Base-by-base conservation (phyloP, 2,797 vertebrate genomes). In the Brotula barbata region DNA sequence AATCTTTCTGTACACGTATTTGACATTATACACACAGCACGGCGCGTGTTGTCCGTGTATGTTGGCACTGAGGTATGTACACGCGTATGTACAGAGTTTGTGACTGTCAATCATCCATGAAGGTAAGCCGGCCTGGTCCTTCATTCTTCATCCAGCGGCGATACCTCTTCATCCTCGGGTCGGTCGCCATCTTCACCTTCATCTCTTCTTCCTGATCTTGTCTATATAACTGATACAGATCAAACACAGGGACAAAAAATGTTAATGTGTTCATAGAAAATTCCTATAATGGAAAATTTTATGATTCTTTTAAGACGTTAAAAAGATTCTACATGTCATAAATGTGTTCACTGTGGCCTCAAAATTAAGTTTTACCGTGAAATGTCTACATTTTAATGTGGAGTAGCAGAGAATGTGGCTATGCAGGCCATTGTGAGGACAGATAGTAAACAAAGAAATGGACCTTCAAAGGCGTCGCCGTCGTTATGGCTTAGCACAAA, bases 101-200 rank as follows among this genome's bases (percentile, higher is more conserved):
- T 1, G 2, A 16, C 39, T 31, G 13, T 96, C 81, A 99, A 58
- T 99, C 97, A 23, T 99, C 96, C 12, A 89, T 85, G 73, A 99
- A 99, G 0, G 94, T 98, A 37, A 99, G 73, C 51, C 96, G 91
- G 5, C 96, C 95, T 0, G 96, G 96, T 1, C 97, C 96, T 85
- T 98, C 96, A 20, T 94, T 98, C 81, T 89, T 98, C 96, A 98
- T 96, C 97, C 96, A 99, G 15, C 96, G 89, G 7, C 97, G 89
- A 31, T 99, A 99, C 44, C 95, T 89, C 83, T 98, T 99, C 96
- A 96, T 98, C 51, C 96, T 89, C 0, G 95, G 91, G 78, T 98
- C 94, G 16, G 88, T 92, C 2, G 97, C 97, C 94, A 98, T 92
- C 75, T 96, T 98, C 52, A 93, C 90, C 89, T 98, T 98, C 84